These are phyloP conservation scores for Ethmia dodecea DNA, from an alignment of 2,888 invertebrate genomes.

Conservation along the genomic window DNA sequence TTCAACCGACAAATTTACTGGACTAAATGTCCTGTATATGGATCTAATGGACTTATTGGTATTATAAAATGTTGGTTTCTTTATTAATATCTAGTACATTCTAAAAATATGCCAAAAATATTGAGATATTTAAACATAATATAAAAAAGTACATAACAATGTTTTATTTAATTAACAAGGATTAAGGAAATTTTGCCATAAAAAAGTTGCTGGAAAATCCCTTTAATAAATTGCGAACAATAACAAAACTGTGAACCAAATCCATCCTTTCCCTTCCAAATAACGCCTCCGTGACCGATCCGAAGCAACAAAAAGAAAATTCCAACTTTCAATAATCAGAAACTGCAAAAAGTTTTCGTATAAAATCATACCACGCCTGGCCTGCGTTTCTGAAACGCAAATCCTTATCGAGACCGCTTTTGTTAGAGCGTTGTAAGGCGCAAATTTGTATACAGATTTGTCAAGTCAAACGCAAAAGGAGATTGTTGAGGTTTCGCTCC, in stretches of 20 bases:
- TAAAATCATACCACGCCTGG: constrained; percentile 24
- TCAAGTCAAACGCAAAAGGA: constrained; percentile 7
- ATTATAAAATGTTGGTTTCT: no score
- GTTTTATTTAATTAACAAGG: no score
- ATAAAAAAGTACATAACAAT: no score
- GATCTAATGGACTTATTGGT: no score
- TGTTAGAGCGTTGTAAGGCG: constrained; percentile 14
- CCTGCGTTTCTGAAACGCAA: constrained; percentile 6
- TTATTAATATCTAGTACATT: no score
- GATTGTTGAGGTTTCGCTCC: constrained; percentile 18
- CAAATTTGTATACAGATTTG: constrained; percentile 17
- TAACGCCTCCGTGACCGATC: constrained; percentile 31
- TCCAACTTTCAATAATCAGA: constrained; percentile 40
- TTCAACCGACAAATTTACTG: no score
- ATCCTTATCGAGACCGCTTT: constrained; percentile 5
- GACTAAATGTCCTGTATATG: no score
- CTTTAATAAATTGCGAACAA: constrained; percentile 31
- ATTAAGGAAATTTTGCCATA: no score
- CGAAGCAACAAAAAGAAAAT: constrained; percentile 30
- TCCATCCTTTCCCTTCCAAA: constrained; percentile 29
- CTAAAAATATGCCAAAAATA: no score
- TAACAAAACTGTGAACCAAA: constrained; percentile 32
- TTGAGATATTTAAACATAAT: no score
- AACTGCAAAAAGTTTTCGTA: constrained; percentile 37
- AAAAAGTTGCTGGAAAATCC: no score